phyloP scores from a whole-genome alignment of 2,797 vertebrate genomes.

The Macropus fuliginosus region DNA sequence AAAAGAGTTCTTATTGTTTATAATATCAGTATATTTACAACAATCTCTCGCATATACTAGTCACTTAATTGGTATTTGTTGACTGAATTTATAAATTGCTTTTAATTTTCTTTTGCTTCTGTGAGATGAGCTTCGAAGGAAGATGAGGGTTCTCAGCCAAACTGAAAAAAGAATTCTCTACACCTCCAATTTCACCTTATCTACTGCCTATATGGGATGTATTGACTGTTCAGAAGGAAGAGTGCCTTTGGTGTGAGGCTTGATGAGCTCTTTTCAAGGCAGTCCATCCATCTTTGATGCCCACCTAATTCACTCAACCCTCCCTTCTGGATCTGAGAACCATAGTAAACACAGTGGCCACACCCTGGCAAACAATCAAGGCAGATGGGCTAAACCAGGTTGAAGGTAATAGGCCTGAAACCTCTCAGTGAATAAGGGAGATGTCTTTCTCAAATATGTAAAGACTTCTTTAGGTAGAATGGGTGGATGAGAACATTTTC shows the following conservation, averaged over 20 bases:
- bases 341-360: background rate
- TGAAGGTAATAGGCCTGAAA: background rate
- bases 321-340: background rate
- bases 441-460: too few relatives aligned
- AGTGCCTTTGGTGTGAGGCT: background rate
- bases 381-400: background rate
- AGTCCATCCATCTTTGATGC: background rate
- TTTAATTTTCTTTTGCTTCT: background rate
- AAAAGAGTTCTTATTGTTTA: background rate
- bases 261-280: too few relatives aligned
- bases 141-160: background rate
- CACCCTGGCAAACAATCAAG: background rate
- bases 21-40: background rate
- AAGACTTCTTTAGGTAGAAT: too few relatives aligned
- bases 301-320: background rate
- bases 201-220: background rate
- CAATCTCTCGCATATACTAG: background rate
- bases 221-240: background rate
- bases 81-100: background rate
- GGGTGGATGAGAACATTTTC: too few relatives aligned
- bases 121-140: background rate
- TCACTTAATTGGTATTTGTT: background rate
- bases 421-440: background rate
- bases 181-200: background rate
- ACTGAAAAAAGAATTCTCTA: background rate